These are phyloP conservation scores for Sweltsa coloradensis DNA, from an alignment of 1,140 invertebrate genomes.

Conservation along the genomic window DNA sequence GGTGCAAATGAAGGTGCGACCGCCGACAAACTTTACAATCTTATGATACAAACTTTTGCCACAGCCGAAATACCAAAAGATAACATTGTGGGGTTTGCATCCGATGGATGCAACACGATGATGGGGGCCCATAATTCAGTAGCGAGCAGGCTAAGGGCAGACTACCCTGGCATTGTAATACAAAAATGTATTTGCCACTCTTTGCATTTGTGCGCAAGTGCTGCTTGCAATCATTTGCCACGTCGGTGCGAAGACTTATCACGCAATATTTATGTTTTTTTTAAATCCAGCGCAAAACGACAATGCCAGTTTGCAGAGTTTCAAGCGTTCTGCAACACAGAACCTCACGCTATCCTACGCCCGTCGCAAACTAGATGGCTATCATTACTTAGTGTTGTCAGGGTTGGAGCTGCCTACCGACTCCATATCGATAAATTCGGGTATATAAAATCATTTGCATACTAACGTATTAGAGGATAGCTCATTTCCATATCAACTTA, in stretches of 20 bases:
- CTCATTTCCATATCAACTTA: no score
- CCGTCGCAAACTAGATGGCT: constrained; percentile 23
- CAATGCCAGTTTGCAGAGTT: constrained; percentile 17
- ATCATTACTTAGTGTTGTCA: constrained; percentile 20
- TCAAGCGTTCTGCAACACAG: constrained; percentile 18
- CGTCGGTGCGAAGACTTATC: constrained; percentile 17
- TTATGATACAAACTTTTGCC: constrained; percentile 14
- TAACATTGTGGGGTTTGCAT: constrained; percentile 30
- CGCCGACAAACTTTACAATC: constrained; percentile 9
- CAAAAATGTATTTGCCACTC: constrained; percentile 28
- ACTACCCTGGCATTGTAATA: constrained; percentile 22
- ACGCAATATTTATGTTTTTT: constrained; percentile 19
- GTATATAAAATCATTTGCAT: no score
- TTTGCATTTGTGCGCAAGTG: constrained; percentile 20
- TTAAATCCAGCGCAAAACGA: constrained; percentile 20
- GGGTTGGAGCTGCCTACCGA: no score
- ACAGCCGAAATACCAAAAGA: constrained; percentile 23
- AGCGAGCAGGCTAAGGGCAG: constrained; percentile 17
- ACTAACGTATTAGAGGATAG: no score
- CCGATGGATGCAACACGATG: constrained; percentile 30
- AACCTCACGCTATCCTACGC: constrained; percentile 21
- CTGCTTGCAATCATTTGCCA: constrained; percentile 21
- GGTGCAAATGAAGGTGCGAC: constrained; percentile 10
- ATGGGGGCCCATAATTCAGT: constrained; percentile 25
- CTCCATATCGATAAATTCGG: no score